Evolutionary conservation across 2,888 invertebrate genomes (phyloP), one percentile per base, ranked within the genome.

Genomic region (Phalera bucephala): DNA sequence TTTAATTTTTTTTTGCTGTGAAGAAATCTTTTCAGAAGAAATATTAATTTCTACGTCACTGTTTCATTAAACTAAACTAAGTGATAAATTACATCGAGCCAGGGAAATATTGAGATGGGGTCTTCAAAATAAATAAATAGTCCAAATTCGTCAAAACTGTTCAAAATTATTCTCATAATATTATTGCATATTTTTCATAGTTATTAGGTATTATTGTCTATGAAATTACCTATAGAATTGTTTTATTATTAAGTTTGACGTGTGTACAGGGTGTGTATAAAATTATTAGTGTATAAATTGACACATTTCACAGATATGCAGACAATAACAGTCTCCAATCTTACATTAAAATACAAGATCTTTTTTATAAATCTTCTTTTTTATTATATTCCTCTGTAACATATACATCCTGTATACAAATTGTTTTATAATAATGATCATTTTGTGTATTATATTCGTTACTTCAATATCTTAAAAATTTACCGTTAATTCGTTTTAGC

Each of bases 171-270:
- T 3, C 17, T 1, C 4, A 17, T 19, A 25, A 2, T 27, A 8
- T 15, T 8, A 2, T 8, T 17, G 6, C 9, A 38, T 25, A 36
- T 4, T 26, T 32, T 33, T 34, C 12, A 39, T 45, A 53, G 41
- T 45, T 42, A 6, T 33, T 53, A 52, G 39, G 47, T 35, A 5
- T 14, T 14, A 9, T 33, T 39, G 28, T 43, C 33, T 14, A 42
- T 60, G 49, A 54, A 57, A 51, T 48, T 55, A 47, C 48, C 45
- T 36, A 51, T 40, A 48, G 55, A 52, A 50, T 52, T 63, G 57
- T 57, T 55, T 65, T 39, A 35, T 30, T 41, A 22, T 32, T 20
- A 25, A 8, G 10, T 17, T 17, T 19, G 20, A 23, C 4, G 41
- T 45, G 40, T 45, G 44, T 49, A 40, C 48, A 60, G 45, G 35